phyloP scores from a whole-genome alignment of 2,888 invertebrate species.

The Mythimna lalbum region DNA sequence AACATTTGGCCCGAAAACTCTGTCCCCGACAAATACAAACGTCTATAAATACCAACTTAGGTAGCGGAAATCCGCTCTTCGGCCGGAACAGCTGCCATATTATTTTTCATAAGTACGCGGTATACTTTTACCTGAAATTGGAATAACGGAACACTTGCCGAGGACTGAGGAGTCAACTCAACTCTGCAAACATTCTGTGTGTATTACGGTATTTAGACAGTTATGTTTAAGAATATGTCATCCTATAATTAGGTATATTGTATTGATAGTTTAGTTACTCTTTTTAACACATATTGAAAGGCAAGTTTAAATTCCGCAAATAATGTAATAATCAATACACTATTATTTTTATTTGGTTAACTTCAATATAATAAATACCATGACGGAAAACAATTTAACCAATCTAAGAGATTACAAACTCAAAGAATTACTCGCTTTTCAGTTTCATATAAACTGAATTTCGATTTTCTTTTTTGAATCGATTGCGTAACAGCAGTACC shows the following conservation, averaged over 20 bases:
- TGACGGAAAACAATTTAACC: neutral
- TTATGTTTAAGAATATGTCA: too few species aligned
- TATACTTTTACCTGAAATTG: conserved; percentile 32
- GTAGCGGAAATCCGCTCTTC: conserved; percentile 62
- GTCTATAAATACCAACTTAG: conserved; percentile 57
- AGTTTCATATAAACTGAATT: neutral
- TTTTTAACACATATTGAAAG: neutral
- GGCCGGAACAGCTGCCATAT: conserved; percentile 50
- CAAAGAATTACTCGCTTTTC: neutral
- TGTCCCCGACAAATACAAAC: conserved; percentile 47
- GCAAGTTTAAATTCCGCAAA: neutral
- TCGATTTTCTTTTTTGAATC: neutral
- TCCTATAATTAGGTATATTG: too few species aligned
- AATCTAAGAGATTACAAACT: neutral
- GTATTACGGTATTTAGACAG: too few species aligned
- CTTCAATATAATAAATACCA: neutral
- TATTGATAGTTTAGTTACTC: neutral
- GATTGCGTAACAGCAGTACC: neutral
- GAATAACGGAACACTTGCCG: conserved; percentile 34
- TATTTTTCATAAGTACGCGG: conserved; percentile 45
- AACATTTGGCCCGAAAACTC: conserved; percentile 43
- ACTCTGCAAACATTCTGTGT: conserved; percentile 15
- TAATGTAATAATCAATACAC: neutral
- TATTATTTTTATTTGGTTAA: neutral
- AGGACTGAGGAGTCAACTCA: conserved; percentile 14